phyloP scores from a whole-genome alignment of 2,888 invertebrate genomes.

The Oscheius onirici region DNA sequence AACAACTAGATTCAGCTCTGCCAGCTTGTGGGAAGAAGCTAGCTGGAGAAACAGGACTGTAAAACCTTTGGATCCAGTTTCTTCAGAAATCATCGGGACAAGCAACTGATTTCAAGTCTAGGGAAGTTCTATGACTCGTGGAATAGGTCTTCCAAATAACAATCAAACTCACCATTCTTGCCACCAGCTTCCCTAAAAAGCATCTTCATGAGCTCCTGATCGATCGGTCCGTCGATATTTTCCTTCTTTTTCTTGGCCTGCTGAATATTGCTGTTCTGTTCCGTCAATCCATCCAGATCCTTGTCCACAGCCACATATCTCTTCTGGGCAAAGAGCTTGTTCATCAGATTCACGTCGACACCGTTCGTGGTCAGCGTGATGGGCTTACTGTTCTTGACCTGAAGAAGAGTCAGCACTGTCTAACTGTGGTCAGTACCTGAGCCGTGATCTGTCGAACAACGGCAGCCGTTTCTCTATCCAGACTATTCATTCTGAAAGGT shows the following conservation, averaged over 20 bases:
- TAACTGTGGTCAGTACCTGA: not conserved
- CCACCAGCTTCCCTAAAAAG: not conserved
- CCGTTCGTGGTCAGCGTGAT: not conserved
- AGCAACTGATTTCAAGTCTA: too few species aligned
- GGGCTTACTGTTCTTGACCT: slow-evolving; percentile 6
- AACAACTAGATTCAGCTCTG: too few species aligned
- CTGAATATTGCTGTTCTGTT: not conserved
- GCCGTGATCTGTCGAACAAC: slow-evolving; percentile 14
- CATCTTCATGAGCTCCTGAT: not conserved
- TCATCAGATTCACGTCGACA: slow-evolving; percentile 14
- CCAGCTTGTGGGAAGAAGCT: too few species aligned
- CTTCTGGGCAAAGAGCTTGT: slow-evolving; percentile 4
- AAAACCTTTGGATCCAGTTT: too few species aligned
- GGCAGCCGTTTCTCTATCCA: slow-evolving; percentile 2
- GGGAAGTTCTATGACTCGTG: too few species aligned
- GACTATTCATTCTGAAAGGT: not conserved
- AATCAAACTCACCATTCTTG: too few species aligned
- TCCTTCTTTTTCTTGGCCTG: not conserved
- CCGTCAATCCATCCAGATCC: not conserved
- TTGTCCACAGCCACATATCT: not conserved
- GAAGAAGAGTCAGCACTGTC: not conserved
- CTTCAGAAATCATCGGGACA: too few species aligned
- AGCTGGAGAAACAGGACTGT: too few species aligned
- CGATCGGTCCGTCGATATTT: not conserved
- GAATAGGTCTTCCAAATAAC: too few species aligned